Evolutionary conservation across 2,113 vertebrate species (phyloP).

Genomic region (Hippocampus mohnikei): DNA sequence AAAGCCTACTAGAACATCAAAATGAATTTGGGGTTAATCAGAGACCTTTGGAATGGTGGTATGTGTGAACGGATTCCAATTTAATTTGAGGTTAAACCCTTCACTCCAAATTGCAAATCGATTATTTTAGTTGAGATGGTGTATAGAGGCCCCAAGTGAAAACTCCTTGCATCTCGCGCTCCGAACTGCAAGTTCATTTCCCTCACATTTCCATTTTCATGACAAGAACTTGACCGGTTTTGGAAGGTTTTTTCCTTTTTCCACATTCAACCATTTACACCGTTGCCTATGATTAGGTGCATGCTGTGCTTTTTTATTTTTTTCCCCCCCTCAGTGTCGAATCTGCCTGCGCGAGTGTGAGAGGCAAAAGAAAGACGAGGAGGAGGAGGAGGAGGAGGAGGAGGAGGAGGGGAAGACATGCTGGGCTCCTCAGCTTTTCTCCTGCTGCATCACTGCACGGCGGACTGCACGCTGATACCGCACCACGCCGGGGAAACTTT

Average conservation of each 20-base stretch:
- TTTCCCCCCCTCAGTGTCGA: conserved; percentile 12
- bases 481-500: conserved; percentile 30
- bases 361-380: conserved; percentile 43
- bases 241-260: conserved; percentile 38
- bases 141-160: neutral
- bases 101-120: neutral
- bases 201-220: conserved; percentile 26
- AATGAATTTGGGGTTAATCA: no score
- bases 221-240: conserved; percentile 25
- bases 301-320: conserved; percentile 48
- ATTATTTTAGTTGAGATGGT: neutral
- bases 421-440: conserved; percentile 43
- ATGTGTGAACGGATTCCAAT: neutral
- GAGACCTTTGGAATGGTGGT: no score
- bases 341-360: conserved; percentile 55
- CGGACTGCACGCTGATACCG: conserved; percentile 67
- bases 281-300: conserved; percentile 47
- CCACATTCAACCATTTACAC: conserved; percentile 55
- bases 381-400: conserved; percentile 23
- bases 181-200: conserved; percentile 11
- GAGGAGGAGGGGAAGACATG: conserved; percentile 25
- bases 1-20: no score
- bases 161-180: neutral
- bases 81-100: neutral
- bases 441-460: conserved; percentile 45